phyloP scores from a whole-genome alignment of 1,140 invertebrate species.

The Grapholita molesta region DNA sequence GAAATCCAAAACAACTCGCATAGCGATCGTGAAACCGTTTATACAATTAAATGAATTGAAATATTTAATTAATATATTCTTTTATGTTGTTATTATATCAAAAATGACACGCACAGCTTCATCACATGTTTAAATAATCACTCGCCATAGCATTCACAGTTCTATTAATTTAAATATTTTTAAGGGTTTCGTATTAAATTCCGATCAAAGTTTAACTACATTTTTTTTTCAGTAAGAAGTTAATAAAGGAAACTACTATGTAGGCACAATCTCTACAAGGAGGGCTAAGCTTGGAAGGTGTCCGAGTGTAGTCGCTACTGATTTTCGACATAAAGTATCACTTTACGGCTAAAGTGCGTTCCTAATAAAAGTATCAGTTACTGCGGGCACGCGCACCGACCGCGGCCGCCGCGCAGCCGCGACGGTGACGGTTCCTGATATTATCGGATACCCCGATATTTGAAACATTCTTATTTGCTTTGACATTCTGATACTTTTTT shows the following conservation, averaged over 20 bases:
- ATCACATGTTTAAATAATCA: not conserved
- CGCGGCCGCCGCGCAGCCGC: not conserved
- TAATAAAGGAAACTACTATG: not conserved
- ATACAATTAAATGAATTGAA: not conserved
- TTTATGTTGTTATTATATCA: not conserved
- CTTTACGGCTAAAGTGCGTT: slow-evolving; percentile 30
- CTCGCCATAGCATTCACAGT: not conserved
- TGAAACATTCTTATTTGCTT: not conserved
- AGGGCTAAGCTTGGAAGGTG: slow-evolving; percentile 22
- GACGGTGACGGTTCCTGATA: slow-evolving; percentile 2
- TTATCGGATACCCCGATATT: not conserved
- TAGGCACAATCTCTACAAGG: not conserved
- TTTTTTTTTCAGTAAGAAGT: not conserved
- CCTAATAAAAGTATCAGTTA: slow-evolving; percentile 61
- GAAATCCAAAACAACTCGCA: not conserved
- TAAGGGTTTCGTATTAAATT: not conserved
- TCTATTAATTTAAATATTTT: not conserved
- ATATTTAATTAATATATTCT: not conserved
- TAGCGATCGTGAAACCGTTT: not conserved
- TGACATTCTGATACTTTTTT: not conserved
- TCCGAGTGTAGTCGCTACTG: slow-evolving; percentile 29
- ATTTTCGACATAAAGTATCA: slow-evolving; percentile 31
- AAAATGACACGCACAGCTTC: not conserved
- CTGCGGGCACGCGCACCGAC: slow-evolving; percentile 18
- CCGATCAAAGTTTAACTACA: not conserved